A percentile compares a stretch with the other conserved stretches of the same genome.
These are phyloP conservation scores for Otolemur crassicaudatus DNA, from an alignment of 2,797 vertebrate genomes.

Conservation along the genomic window DNA sequence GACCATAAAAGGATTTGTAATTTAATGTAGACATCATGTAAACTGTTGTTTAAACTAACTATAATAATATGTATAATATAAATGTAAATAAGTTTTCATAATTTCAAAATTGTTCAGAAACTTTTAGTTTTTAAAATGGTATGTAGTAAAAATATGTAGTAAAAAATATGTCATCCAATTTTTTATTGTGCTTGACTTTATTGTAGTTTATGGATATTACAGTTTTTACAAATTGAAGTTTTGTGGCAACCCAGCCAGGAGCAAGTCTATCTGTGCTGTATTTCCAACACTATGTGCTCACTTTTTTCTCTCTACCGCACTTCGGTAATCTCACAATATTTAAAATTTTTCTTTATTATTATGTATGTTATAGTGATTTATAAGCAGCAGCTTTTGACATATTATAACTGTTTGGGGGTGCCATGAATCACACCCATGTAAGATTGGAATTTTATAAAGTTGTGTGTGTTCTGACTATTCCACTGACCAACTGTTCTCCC, in stretches of 20 bases:
- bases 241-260: neutral
- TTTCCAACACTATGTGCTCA: neutral
- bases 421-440: neutral
- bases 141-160: neutral
- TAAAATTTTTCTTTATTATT: neutral
- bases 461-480: neutral
- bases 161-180: too few species aligned
- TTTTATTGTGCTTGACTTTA: neutral
- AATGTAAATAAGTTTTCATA: neutral
- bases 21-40: neutral
- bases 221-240: neutral
- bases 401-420: neutral
- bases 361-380: neutral
- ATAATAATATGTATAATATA: neutral
- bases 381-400: neutral
- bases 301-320: neutral
- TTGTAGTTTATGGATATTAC: neutral
- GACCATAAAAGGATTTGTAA: neutral
- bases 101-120: neutral
- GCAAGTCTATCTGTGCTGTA: neutral
- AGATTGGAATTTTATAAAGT: neutral
- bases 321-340: neutral
- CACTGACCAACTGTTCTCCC: neutral
- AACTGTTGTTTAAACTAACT: neutral
- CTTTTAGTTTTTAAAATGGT: neutral